Evolutionary conservation across 1,140 invertebrate genomes (phyloP).

Genomic region (Pteromalus puparum): DNA sequence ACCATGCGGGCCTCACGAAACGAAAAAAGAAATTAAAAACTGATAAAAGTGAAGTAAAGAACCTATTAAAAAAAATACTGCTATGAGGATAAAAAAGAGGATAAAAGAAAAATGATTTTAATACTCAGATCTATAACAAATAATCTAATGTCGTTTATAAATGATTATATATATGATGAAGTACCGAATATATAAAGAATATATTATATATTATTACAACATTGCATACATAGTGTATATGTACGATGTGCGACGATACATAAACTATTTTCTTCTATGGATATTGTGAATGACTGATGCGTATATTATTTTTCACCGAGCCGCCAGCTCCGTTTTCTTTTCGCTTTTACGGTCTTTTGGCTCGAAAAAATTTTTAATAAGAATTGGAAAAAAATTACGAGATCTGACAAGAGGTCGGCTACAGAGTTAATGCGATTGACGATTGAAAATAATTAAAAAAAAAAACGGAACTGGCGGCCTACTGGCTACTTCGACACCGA

Average conservation of each 20-base stretch:
- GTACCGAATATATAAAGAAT: slow-evolving; percentile 55
- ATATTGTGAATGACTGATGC: slow-evolving; percentile 67
- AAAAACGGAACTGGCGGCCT: slow-evolving; percentile 43
- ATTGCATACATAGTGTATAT: slow-evolving; percentile 66
- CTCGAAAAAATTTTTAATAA: slow-evolving; percentile 45
- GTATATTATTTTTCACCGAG: slow-evolving; percentile 58
- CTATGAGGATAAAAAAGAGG: slow-evolving; percentile 35
- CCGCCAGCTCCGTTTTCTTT: slow-evolving; percentile 35
- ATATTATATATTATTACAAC: slow-evolving; percentile 60
- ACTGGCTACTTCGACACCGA: slow-evolving; percentile 65
- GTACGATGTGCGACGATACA: slow-evolving; percentile 62
- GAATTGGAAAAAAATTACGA: background rate
- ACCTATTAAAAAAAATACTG: slow-evolving; percentile 42
- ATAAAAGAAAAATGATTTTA: slow-evolving; percentile 58
- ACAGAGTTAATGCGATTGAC: background rate
- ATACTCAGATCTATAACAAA: slow-evolving; percentile 64
- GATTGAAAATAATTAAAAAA: slow-evolving; percentile 44
- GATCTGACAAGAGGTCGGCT: background rate
- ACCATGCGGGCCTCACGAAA: slow-evolving; percentile 21
- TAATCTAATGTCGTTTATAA: slow-evolving; percentile 68
- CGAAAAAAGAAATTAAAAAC: slow-evolving; percentile 28
- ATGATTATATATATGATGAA: slow-evolving; percentile 58
- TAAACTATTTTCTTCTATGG: slow-evolving; percentile 71
- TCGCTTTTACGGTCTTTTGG: background rate
- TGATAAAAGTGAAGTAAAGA: slow-evolving; percentile 3